Percentiles rank a stretch among this genome's conserved stretches.
Evolutionary conservation across 37 sponge, comb jelly and placozoan species (phyloP).

Genomic region (Agelas oroides): DNA sequence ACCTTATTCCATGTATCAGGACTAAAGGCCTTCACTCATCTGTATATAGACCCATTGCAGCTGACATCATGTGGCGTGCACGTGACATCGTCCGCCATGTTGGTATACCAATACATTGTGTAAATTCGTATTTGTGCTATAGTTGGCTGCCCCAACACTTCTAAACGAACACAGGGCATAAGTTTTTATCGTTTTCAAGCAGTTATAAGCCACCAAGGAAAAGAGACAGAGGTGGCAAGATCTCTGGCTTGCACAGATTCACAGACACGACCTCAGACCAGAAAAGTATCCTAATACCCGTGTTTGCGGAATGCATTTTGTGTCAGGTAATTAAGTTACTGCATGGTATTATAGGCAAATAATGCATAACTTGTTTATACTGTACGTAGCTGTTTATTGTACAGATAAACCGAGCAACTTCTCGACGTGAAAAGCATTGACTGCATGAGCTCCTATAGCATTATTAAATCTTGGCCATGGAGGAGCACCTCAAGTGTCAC

Average conservation of each 20-base stretch:
- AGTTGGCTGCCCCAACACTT: slow-evolving; percentile 59
- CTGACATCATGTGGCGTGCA: too few relatives aligned
- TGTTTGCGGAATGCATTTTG: slow-evolving; percentile 64
- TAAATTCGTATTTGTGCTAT: slow-evolving; percentile 53
- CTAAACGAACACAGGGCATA: slow-evolving; percentile 36
- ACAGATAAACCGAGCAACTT: slow-evolving; percentile 44
- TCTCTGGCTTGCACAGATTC: slow-evolving; percentile 41
- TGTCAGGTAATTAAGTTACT: too few relatives aligned
- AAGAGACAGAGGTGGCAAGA: slow-evolving; percentile 26
- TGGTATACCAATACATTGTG: too few relatives aligned
- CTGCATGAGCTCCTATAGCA: too few relatives aligned
- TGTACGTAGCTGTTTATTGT: not conserved
- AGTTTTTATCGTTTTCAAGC: slow-evolving; percentile 46
- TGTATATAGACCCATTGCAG: too few relatives aligned
- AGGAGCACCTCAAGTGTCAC: too few relatives aligned
- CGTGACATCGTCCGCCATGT: too few relatives aligned
- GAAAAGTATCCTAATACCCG: slow-evolving; percentile 2
- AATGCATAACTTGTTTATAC: too few relatives aligned
- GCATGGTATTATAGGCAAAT: too few relatives aligned
- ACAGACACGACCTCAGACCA: slow-evolving; percentile 16
- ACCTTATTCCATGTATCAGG: too few relatives aligned
- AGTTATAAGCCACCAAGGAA: slow-evolving; percentile 18
- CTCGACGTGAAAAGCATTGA: slow-evolving; percentile 26
- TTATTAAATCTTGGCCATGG: too few relatives aligned
- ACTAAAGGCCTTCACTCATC: too few relatives aligned